Percentiles rank a stretch among this genome's conserved stretches.
phyloP scores from a whole-genome alignment of 2,113 vertebrate genomes.

The Cariama cristata region DNA sequence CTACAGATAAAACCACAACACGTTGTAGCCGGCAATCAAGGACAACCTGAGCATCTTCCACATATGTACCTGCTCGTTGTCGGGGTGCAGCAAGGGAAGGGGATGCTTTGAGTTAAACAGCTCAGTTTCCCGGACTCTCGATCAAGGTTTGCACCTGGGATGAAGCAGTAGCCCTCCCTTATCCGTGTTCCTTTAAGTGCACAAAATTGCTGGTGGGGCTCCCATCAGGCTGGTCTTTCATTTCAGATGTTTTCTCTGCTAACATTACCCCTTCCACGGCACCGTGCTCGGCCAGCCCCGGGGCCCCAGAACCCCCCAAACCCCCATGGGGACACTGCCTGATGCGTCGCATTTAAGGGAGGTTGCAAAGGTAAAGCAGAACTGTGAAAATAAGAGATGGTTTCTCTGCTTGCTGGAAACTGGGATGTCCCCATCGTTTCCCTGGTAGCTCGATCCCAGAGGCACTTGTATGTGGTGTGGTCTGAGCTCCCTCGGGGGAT shows the following conservation, averaged over 20 bases:
- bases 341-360: not conserved
- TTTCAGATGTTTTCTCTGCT: not conserved
- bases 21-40: not conserved
- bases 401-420: not conserved
- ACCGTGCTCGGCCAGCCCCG: rapidly evolving
- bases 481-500: rapidly evolving
- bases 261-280: not conserved
- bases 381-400: not conserved
- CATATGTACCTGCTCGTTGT: rapidly evolving
- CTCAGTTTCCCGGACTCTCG: not conserved
- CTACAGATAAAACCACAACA: not conserved
- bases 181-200: not conserved
- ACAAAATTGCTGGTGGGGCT: not conserved
- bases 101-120: not conserved
- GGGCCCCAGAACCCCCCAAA: not conserved
- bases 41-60: not conserved
- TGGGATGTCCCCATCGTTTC: not conserved
- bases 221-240: rapidly evolving
- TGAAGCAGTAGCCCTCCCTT: not conserved
- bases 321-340: not conserved
- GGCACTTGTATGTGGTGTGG: rapidly evolving
- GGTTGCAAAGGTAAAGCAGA: not conserved
- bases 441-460: not conserved
- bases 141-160: not conserved
- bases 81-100: not conserved